Evolutionary conservation across 2,888 invertebrate genomes (phyloP), one percentile per base, ranked within the genome.

Genomic region (Drosophila silvestris): DNA sequence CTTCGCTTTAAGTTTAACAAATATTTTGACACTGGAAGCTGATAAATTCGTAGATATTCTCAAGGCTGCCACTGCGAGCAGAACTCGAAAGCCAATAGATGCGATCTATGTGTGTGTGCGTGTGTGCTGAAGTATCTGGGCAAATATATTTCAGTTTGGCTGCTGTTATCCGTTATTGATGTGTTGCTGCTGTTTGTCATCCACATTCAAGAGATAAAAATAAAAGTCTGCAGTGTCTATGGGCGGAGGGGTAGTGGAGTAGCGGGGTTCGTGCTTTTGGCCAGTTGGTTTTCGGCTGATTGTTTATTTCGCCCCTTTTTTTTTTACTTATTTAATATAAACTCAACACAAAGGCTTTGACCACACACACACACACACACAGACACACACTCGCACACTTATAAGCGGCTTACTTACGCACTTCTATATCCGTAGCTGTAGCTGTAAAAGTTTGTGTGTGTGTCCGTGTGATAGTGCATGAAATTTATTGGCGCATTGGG

Each of bases 401-500:
- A 58, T 85, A 85, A 79, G 89, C 90, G 69, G 90, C 90, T 90
- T 85, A 88, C 68, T 67, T 79, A 85, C 79, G 64, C 77, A 73
- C 65, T 66, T 82, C 63, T 77, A 51, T 73, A 47, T 76, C 66
- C 67, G 54, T 77, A 41, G 70, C 56, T 76, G 58, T 63, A 64
- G 68, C 53, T 58, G 22, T 72, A 39, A 47, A 47, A 47, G 47
- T 47, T 26, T 53, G 57, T 81, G 67, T 69, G 81, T 76, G 76
- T 76, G 54, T 75, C 62, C 77, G 84, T 90, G 87, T 82, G 91
- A 90, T 90, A 90, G 87, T 84, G 83, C 89, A 87, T 84, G 77
- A 90, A 85, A 85, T 85, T 85, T 85, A 85, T 89, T 85, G 90
- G 82, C 76, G 80, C 79, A 74, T 89, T 80, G 89, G 91, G 91